Conservation (phyloP, 1,140 invertebrate species). For the Pseudomyrmex cubaensis region DNA sequence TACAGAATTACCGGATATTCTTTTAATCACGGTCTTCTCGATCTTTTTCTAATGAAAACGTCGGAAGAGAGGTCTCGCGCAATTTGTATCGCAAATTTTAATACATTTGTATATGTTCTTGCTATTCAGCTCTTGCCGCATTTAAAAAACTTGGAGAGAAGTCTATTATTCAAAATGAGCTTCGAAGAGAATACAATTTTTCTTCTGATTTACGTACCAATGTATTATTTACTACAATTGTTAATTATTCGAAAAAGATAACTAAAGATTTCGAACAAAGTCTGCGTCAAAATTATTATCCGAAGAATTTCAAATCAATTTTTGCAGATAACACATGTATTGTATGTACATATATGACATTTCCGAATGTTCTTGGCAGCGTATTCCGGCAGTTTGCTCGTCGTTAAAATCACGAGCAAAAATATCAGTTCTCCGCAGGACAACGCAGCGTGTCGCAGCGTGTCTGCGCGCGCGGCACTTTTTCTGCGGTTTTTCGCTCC, state of each 20-base stretch:
- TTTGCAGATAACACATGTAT: too few relatives aligned
- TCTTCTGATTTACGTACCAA: too few relatives aligned
- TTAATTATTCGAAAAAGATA: too few relatives aligned
- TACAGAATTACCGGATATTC: background rate
- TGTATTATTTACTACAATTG: too few relatives aligned
- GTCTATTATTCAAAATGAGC: too few relatives aligned
- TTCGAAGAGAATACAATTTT: too few relatives aligned
- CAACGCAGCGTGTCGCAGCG: background rate
- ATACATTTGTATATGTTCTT: background rate
- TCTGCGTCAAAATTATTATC: too few relatives aligned
- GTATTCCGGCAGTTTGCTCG: background rate
- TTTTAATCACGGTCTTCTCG: background rate
- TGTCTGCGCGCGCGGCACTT: background rate
- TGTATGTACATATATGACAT: too few relatives aligned
- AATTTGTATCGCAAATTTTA: background rate
- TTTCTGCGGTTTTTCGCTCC: slow-evolving; percentile 34
- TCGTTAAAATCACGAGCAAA: slow-evolving; percentile 42
- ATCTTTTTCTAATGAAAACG: background rate
- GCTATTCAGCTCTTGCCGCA: too few relatives aligned
- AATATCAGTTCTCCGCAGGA: slow-evolving; percentile 48
- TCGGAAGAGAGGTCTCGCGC: background rate
- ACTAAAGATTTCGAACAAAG: too few relatives aligned
- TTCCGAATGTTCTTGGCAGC: background rate
- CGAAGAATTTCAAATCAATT: too few relatives aligned
- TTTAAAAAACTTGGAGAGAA: too few relatives aligned